Conservation (phyloP, 64 coral and sea anemone species). For the Montipora sp. region DNA sequence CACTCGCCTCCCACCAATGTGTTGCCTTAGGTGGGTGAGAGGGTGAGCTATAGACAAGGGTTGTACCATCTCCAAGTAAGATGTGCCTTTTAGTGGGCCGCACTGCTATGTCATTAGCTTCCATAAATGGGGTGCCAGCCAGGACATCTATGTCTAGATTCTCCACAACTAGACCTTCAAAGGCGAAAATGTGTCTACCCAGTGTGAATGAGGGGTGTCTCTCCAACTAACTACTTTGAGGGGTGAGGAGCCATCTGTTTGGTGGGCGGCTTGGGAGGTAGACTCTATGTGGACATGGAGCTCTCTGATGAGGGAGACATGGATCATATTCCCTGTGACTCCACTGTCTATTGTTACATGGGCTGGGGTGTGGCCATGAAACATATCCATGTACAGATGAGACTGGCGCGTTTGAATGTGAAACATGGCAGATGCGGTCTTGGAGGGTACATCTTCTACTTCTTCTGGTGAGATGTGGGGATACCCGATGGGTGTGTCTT, state of each 20-base stretch:
- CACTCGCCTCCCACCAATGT: too few relatives aligned
- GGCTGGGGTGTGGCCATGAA: conserved; percentile 15
- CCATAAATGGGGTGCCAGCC: too few relatives aligned
- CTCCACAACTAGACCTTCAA: too few relatives aligned
- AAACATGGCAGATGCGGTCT: neutral
- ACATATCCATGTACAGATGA: conserved; percentile 49
- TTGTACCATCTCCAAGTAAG: too few relatives aligned
- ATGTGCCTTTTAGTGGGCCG: too few relatives aligned
- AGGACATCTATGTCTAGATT: too few relatives aligned
- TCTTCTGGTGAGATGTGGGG: too few relatives aligned
- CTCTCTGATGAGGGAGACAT: neutral
- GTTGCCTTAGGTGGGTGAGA: too few relatives aligned
- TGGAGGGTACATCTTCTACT: neutral
- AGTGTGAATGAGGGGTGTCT: neutral
- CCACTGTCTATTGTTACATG: conserved; percentile 59
- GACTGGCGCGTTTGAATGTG: conserved; percentile 43
- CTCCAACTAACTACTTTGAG: conserved; percentile 1
- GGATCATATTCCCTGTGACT: conserved; percentile 47
- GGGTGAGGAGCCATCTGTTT: conserved; percentile 45
- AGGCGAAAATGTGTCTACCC: neutral
- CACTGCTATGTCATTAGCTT: too few relatives aligned
- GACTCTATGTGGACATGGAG: conserved; percentile 24
- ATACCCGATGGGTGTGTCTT: too few relatives aligned
- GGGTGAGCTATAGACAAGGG: too few relatives aligned
- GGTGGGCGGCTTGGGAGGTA: conserved; percentile 45